phyloP scores from a whole-genome alignment of 1,140 invertebrate species.

The Drosophila malerkotliana region DNA sequence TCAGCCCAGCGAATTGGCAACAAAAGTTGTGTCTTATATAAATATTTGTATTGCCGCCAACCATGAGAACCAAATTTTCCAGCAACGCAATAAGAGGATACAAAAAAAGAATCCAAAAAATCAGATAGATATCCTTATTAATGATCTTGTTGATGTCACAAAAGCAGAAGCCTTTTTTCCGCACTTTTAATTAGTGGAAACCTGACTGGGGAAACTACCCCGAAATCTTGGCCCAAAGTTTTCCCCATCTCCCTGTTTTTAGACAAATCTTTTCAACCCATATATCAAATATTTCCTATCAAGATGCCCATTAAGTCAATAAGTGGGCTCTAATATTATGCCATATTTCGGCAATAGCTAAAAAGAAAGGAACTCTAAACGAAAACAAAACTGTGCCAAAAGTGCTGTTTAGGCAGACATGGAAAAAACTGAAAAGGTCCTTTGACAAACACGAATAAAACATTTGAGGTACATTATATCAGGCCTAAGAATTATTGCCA shows the following conservation, averaged over 20 bases:
- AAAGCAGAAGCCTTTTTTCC: constrained; percentile 31
- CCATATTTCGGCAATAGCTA: constrained; percentile 77
- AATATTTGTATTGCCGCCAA: constrained; percentile 77
- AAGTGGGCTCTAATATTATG: constrained; percentile 77
- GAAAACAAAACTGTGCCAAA: constrained; percentile 50
- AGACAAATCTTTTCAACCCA: constrained; percentile 20
- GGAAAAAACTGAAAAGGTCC: constrained; percentile 57
- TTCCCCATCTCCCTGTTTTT: constrained; percentile 36
- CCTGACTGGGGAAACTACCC: constrained; percentile 54
- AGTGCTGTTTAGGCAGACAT: constrained; percentile 41
- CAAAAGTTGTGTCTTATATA: constrained; percentile 74
- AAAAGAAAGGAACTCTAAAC: constrained; percentile 23
- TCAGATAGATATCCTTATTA: constrained; percentile 72
- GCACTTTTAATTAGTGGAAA: constrained; percentile 70
- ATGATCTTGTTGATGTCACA: constrained; percentile 57
- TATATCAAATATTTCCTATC: constrained; percentile 73
- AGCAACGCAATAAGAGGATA: constrained; percentile 36
- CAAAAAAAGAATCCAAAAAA: constrained; percentile 22
- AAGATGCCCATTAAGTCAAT: constrained; percentile 73
- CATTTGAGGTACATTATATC: constrained; percentile 73
- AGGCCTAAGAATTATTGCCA: constrained; percentile 65
- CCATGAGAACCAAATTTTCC: constrained; percentile 39
- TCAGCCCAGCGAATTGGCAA: constrained; percentile 53
- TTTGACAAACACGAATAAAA: constrained; percentile 67
- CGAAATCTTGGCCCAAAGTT: constrained; percentile 2